These are phyloP conservation scores for Conomelus anceps DNA, from an alignment of 2,888 invertebrate genomes.

Conservation along the genomic window DNA sequence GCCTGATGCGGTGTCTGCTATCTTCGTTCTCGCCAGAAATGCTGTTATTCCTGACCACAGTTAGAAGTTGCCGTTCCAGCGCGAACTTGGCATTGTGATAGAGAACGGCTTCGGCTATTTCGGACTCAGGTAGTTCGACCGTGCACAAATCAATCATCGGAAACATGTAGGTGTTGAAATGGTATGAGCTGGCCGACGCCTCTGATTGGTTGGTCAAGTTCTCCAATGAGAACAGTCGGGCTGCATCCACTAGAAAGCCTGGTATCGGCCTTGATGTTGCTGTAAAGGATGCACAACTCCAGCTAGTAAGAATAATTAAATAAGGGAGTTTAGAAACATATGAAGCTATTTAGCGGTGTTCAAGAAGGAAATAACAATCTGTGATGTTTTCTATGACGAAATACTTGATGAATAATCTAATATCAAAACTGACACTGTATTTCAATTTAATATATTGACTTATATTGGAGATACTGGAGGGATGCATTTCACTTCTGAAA, in stretches of 20 bases:
- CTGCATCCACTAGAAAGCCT: conserved; percentile 42
- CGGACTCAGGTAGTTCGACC: conserved; percentile 40
- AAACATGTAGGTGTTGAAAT: conserved; percentile 29
- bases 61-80: neutral
- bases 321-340: too few relatives aligned
- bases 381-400: too few relatives aligned
- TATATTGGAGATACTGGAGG: too few relatives aligned
- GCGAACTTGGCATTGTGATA: conserved; percentile 18
- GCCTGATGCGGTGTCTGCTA: conserved; percentile 17
- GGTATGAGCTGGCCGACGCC: conserved; percentile 22
- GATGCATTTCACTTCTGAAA: too few relatives aligned
- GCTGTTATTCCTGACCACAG: neutral
- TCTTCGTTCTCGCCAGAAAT: neutral
- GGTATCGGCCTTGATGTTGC: conserved; percentile 45
- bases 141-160: conserved; percentile 45
- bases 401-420: too few relatives aligned
- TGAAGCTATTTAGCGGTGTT: too few relatives aligned
- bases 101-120: conserved; percentile 26
- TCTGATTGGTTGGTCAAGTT: conserved; percentile 16
- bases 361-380: too few relatives aligned
- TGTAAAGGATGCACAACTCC: conserved; percentile 34
- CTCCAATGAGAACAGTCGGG: conserved; percentile 23
- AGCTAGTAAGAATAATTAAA: too few relatives aligned
- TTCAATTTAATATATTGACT: too few relatives aligned
- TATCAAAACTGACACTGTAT: too few relatives aligned